Evolutionary conservation across 2,113 vertebrate genomes (phyloP).

Genomic region (Rhegmatorhina hoffmannsi): DNA sequence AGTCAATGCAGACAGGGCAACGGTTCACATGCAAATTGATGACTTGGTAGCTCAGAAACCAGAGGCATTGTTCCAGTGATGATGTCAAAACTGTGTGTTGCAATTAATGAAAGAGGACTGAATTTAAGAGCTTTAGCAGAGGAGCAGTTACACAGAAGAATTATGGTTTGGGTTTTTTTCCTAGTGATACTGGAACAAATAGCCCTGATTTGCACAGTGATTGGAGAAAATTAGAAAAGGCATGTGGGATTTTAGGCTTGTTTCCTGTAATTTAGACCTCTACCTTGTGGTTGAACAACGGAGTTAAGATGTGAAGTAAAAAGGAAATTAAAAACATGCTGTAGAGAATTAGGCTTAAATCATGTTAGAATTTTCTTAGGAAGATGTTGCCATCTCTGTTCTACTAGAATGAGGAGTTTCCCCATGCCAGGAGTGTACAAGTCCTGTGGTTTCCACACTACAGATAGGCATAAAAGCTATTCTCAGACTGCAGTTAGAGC

Average conservation of each 20-base stretch:
- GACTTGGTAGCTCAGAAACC: not conserved
- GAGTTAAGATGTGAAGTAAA: not conserved
- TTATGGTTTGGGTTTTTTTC: not conserved
- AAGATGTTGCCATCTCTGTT: not conserved
- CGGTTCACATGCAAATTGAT: not conserved
- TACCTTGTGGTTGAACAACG: not conserved
- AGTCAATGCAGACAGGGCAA: not conserved
- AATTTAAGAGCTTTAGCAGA: not conserved
- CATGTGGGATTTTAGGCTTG: not conserved
- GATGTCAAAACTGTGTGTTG: not conserved
- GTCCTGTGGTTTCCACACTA: not conserved
- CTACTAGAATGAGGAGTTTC: not conserved
- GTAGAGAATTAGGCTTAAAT: not conserved
- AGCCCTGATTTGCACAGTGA: not conserved
- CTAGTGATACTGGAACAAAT: not conserved
- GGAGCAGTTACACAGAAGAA: not conserved
- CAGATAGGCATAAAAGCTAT: not conserved
- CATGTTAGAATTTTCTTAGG: not conserved
- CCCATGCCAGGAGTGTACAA: not conserved
- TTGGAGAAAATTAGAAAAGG: not conserved
- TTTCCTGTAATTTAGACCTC: not conserved
- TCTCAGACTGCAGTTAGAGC: not conserved
- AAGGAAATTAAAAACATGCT: not conserved
- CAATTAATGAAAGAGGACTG: not conserved
- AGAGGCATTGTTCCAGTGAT: not conserved